Conservation (phyloP, 2,888 invertebrate genomes). For the Emmelina monodactyla region DNA sequence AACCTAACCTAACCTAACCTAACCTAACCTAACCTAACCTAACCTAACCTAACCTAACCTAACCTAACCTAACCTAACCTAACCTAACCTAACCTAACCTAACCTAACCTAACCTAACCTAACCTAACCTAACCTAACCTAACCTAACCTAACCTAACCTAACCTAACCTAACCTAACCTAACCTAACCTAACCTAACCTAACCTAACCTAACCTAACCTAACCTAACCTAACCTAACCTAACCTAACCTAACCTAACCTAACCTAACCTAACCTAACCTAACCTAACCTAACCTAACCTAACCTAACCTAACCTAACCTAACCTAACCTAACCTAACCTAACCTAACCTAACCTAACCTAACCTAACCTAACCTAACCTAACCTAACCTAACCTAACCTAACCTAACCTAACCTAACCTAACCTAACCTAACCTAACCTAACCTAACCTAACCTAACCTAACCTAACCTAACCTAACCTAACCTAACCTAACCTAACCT, state of each 20-base stretch:
- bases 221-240: slow-evolving; percentile 10
- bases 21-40: too few species aligned
- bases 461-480: slow-evolving; percentile 6
- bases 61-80: too few species aligned
- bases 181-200: slow-evolving; percentile 10
- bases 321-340: slow-evolving; percentile 10
- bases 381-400: slow-evolving; percentile 9
- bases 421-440: slow-evolving; percentile 10
- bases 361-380: slow-evolving; percentile 10
- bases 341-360: slow-evolving; percentile 10
- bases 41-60: too few species aligned
- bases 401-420: slow-evolving; percentile 8
- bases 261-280: slow-evolving; percentile 9
- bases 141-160: slow-evolving; percentile 10
- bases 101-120: too few species aligned
- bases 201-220: slow-evolving; percentile 10
- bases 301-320: too few species aligned
- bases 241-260: slow-evolving; percentile 10
- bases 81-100: too few species aligned
- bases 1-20: too few species aligned
- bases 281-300: slow-evolving; percentile 10
- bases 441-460: slow-evolving; percentile 6
- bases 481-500: slow-evolving; percentile 9
- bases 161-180: slow-evolving; percentile 10
- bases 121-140: too few species aligned